A percentile compares a stretch with the other conserved stretches of the same genome.
Conservation (phyloP, 1,140 invertebrate genomes). For the Stegodyphus dumicola region DNA sequence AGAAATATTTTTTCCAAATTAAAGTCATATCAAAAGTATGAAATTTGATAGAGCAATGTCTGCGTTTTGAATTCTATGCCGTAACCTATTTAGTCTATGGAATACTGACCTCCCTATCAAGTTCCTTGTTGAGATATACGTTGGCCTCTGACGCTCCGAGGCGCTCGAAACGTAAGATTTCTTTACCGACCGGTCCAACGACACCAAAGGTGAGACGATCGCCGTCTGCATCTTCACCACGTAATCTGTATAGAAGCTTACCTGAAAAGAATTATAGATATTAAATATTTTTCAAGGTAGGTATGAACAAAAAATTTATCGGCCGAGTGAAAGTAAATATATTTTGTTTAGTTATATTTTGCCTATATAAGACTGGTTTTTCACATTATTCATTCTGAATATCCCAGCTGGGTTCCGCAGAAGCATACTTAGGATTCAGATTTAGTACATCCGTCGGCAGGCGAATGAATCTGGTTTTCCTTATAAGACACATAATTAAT, state of each 20-base stretch:
- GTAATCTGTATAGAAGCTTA: slow-evolving; percentile 83
- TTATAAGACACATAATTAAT: too few species aligned
- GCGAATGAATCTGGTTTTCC: too few species aligned
- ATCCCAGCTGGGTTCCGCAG: background rate
- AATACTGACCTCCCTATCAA: slow-evolving; percentile 83
- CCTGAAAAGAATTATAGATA: slow-evolving; percentile 70
- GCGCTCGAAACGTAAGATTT: slow-evolving; percentile 86
- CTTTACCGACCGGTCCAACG: slow-evolving; percentile 79
- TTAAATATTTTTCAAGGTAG: too few species aligned
- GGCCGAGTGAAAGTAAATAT: too few species aligned
- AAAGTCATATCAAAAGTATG: too few species aligned
- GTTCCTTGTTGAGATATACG: slow-evolving; percentile 86
- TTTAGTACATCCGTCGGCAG: too few species aligned
- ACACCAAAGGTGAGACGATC: slow-evolving; percentile 87
- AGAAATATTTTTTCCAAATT: too few species aligned
- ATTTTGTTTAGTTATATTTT: too few species aligned
- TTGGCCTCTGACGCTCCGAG: slow-evolving; percentile 83
- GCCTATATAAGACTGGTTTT: background rate
- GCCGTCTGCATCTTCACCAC: slow-evolving; percentile 85
- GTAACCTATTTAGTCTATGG: background rate
- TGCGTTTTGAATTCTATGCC: too few species aligned
- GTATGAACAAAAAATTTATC: too few species aligned
- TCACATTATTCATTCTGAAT: background rate
- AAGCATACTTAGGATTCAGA: too few species aligned
- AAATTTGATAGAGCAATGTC: too few species aligned